Base-by-base conservation (phyloP, 2,113 vertebrate genomes). In the Merops nubicus region DNA sequence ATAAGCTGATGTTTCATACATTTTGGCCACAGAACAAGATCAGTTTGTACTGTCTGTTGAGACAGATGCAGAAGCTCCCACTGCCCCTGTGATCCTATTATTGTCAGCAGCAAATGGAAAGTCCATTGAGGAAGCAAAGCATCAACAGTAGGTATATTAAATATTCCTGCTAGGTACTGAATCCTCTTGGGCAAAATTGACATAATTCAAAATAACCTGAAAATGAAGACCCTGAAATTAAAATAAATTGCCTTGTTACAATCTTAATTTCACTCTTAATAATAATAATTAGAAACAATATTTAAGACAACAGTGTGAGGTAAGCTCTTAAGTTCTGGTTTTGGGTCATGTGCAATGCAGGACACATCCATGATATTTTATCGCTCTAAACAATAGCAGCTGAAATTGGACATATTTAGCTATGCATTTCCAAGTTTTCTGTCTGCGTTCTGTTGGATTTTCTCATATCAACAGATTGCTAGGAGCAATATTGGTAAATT, bases 1-100 rank as follows among this genome's bases (percentile, higher is more conserved):
- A 70, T 81, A 88, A 91, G 11, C 15, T 83, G 51, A 64, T 75
- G 34, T 83, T 93, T 83, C 48, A 83, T 50, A 65, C 31, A 40
- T 70, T 84, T 60, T 83, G 33, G 36, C 47, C 31, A 22, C 1
- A 3, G 25, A 56, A 89, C 20, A 76, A 81, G 53, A 84, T 43
- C n/a, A 93, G 43, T 84, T 54, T 54, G 28, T 89, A 78, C 9
- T 63, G 26, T 19, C 57, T 48, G 9, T 28, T 81, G 16, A 89
- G 51, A 47, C 17, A 42, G 3, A 75, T 8, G 54, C 17, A 91
- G 62, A 89, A 87, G 7, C 2, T 84, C 6, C 36, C 8, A 1
- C n/a, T 83, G 34, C 31, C 78, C 13, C 12, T 68, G 14, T 33
- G n/a, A 65, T 50, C 85, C n/a, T 78, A 22, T 31, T 81, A 43